Evolutionary conservation across 2,113 vertebrate genomes (phyloP).

Genomic region (Genyomyrus donnyi): DNA sequence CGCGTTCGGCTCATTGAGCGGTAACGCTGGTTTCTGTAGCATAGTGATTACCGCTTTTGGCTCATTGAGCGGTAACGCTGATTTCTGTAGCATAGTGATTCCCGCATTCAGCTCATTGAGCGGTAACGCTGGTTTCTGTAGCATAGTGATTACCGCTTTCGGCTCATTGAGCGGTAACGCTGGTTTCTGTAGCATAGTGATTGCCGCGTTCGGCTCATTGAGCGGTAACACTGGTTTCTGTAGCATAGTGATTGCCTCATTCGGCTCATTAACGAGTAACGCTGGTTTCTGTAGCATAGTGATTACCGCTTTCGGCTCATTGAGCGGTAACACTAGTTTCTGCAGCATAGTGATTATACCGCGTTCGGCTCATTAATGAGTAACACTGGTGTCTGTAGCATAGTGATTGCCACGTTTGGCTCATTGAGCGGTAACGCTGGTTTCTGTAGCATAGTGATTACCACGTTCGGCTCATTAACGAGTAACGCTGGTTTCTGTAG

Average conservation of each 20-base stretch:
- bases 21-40: too few relatives aligned
- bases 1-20: too few relatives aligned
- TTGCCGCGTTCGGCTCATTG: neutral
- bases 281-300: neutral
- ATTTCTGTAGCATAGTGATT: neutral
- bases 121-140: neutral
- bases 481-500: neutral
- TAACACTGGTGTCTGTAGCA: neutral
- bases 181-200: neutral
- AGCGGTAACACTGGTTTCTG: neutral
- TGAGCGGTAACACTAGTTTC: neutral
- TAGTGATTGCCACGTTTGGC: neutral
- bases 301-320: neutral
- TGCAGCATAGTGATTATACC: neutral
- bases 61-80: neutral
- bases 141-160: neutral
- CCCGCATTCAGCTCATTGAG: neutral
- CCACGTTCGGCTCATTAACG: neutral
- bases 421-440: too few relatives aligned
- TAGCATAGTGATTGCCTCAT: neutral
- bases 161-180: too few relatives aligned
- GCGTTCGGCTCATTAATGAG: neutral
- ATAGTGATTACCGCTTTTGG: too few relatives aligned
- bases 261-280: neutral
- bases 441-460: neutral